These are phyloP conservation scores for Muschampia plurimacula DNA, from an alignment of 2,888 invertebrate genomes.

Conservation along the genomic window DNA sequence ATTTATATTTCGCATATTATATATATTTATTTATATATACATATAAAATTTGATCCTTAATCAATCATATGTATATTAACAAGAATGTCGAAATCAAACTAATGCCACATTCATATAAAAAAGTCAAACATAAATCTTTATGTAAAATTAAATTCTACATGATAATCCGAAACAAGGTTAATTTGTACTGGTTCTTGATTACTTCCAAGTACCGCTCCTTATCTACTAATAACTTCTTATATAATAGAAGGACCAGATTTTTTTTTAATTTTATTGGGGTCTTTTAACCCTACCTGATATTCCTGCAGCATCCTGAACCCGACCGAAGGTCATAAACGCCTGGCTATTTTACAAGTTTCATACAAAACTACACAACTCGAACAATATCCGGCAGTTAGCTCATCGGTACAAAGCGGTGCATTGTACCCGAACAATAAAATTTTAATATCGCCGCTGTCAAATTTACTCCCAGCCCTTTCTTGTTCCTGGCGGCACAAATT, in stretches of 20 bases:
- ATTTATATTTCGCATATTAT: too few relatives aligned
- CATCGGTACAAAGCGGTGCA: conserved; percentile 58
- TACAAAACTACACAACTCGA: conserved; percentile 49
- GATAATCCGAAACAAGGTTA: conserved; percentile 37
- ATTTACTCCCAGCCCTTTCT: conserved; percentile 80
- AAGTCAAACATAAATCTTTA: conserved; percentile 24
- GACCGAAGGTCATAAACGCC: conserved; percentile 60
- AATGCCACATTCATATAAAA: conserved; percentile 24
- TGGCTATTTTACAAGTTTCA: conserved; percentile 52
- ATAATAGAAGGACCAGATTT: conserved; percentile 15
- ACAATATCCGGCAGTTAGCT: conserved; percentile 62
- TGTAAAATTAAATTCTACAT: conserved; percentile 27
- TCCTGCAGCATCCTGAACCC: conserved; percentile 46
- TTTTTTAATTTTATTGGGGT: conserved; percentile 21
- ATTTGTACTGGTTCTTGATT: conserved; percentile 37
- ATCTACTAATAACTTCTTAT: conserved; percentile 31
- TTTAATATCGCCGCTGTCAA: conserved; percentile 66
- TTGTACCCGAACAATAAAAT: conserved; percentile 67
- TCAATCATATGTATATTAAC: conserved; percentile 23
- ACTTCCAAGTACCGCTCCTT: conserved; percentile 25
- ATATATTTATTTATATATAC: background rate
- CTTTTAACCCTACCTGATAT: conserved; percentile 31
- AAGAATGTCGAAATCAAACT: conserved; percentile 25
- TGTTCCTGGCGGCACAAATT: conserved; percentile 84
- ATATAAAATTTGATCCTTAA: background rate